A percentile compares a stretch with the other conserved stretches of the same genome.
Evolutionary conservation across 1,140 invertebrate species (phyloP).

Genomic region (Eubasilissa regina): DNA sequence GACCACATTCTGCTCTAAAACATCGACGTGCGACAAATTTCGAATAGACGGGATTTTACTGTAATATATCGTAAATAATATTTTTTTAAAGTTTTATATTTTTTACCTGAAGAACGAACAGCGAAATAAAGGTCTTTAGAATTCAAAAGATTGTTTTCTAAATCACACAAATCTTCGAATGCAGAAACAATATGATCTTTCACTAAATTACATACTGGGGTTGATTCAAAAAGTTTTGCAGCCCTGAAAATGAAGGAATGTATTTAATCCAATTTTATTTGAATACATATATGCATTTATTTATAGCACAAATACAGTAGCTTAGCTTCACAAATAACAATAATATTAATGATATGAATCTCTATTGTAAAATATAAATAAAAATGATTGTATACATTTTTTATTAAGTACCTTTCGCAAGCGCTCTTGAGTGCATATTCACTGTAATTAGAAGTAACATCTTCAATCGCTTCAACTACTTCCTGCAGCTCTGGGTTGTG

Average conservation of each 20-base stretch:
- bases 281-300: too few relatives aligned
- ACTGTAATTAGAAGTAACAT: conserved; percentile 64
- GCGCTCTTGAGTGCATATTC: conserved; percentile 65
- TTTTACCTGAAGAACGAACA: conserved; percentile 70
- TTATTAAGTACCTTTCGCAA: conserved; percentile 62
- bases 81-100: too few relatives aligned
- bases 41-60: too few relatives aligned
- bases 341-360: too few relatives aligned
- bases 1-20: too few relatives aligned
- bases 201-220: conserved; percentile 63
- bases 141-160: not conserved
- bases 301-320: too few relatives aligned
- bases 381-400: conserved; percentile 9
- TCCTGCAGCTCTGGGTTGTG: conserved; percentile 64
- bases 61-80: too few relatives aligned
- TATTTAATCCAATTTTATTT: too few relatives aligned
- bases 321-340: too few relatives aligned
- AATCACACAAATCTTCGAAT: conserved; percentile 54
- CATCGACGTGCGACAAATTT: too few relatives aligned
- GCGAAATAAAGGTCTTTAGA: conserved; percentile 66
- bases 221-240: conserved; percentile 62
- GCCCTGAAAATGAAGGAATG: conserved; percentile 62
- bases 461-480: conserved; percentile 65
- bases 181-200: conserved; percentile 62
- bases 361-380: not conserved